Evolutionary conservation across 2,888 invertebrate genomes (phyloP).

Genomic region (Caenorhabditis parvicauda): DNA sequence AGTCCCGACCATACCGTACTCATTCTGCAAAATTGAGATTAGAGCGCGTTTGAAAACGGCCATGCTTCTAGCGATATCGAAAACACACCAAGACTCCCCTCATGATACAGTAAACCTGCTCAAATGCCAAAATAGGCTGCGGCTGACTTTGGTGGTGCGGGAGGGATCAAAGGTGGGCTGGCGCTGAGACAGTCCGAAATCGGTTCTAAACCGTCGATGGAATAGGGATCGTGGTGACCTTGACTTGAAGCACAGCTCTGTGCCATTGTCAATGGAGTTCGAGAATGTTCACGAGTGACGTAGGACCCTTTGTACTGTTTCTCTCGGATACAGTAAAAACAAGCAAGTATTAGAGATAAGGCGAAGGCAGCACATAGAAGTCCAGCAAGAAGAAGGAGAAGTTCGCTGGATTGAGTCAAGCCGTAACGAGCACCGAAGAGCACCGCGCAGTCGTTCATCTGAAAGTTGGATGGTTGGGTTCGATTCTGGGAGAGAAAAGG

Average conservation of each 20-base stretch:
- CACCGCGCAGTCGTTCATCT: conserved; percentile 61
- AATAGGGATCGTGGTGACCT: background rate
- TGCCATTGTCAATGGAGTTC: conserved; percentile 48
- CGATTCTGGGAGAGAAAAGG: background rate
- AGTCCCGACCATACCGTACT: too few species aligned
- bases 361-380: conserved; percentile 44
- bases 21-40: too few species aligned
- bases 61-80: background rate
- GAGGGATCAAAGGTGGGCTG: conserved; percentile 34
- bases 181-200: conserved; percentile 22
- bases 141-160: conserved; percentile 38
- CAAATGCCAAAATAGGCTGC: conserved; percentile 42
- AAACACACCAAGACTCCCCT: too few species aligned
- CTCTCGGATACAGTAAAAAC: conserved; percentile 49
- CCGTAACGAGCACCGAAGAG: conserved; percentile 60
- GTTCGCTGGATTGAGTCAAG: conserved; percentile 50
- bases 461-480: conserved; percentile 2
- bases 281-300: conserved; percentile 51
- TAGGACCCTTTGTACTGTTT: conserved; percentile 50
- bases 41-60: too few species aligned
- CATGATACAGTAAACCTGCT: too few species aligned
- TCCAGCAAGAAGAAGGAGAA: conserved; percentile 49
- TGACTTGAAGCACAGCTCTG: conserved; percentile 27
- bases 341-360: conserved; percentile 43
- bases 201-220: conserved; percentile 8